Evolutionary conservation across 2,113 vertebrate species (phyloP).

Genomic region (Egretta garzetta): DNA sequence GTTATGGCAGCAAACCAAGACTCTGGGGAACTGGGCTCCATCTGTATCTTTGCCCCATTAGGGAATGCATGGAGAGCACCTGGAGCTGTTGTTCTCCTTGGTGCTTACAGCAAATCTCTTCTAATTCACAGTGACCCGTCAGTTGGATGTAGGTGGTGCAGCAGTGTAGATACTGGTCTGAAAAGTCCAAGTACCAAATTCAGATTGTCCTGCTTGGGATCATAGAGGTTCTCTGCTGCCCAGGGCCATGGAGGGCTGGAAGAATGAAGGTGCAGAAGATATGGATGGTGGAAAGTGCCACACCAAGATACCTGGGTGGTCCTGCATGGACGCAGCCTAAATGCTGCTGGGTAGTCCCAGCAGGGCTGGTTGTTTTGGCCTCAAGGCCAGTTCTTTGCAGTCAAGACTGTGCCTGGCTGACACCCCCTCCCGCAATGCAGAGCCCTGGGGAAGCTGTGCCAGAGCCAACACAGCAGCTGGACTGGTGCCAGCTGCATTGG

Average conservation of each 20-base stretch:
- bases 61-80: not conserved
- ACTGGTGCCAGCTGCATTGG: not conserved
- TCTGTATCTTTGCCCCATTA: not conserved
- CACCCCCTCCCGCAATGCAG: rapidly evolving
- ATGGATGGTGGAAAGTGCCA: not conserved
- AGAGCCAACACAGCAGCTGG: not conserved
- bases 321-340: not conserved
- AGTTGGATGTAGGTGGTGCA: not conserved
- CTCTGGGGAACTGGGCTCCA: not conserved
- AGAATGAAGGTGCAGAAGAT: not conserved
- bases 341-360: not conserved
- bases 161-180: not conserved
- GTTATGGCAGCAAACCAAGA: not conserved
- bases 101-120: not conserved
- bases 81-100: not conserved
- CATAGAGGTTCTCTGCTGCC: not conserved
- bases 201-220: not conserved
- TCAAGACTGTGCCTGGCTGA: not conserved
- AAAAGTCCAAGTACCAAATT: not conserved
- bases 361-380: not conserved
- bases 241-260: rapidly evolving
- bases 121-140: not conserved
- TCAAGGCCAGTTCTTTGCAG: not conserved
- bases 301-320: not conserved
- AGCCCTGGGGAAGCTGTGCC: not conserved